Evolutionary conservation across 2,888 invertebrate species (phyloP).

Genomic region (Ormyrus labotus): DNA sequence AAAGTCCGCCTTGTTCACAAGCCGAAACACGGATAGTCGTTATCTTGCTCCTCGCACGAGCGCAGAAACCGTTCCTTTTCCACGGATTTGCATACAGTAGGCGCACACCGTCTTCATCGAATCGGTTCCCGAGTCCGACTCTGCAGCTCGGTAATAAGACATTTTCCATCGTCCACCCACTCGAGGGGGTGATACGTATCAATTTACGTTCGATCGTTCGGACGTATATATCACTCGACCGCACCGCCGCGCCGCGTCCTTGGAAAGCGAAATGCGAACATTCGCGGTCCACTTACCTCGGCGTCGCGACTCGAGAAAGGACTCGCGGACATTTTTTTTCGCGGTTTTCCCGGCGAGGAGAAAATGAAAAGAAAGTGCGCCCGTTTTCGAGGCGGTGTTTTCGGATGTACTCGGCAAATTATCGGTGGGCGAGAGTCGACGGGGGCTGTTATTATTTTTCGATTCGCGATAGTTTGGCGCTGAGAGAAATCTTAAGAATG

Average conservation of each 20-base stretch:
- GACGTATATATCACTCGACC: too few relatives aligned
- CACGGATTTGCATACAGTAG: too few relatives aligned
- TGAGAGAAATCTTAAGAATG: too few relatives aligned
- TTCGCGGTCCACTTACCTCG: constrained; percentile 45
- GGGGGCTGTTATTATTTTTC: too few relatives aligned
- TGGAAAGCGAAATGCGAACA: constrained; percentile 61
- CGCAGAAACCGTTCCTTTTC: too few relatives aligned
- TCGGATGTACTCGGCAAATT: neutral
- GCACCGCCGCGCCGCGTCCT: constrained; percentile 49
- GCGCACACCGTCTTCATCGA: too few relatives aligned
- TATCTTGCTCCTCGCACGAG: too few relatives aligned
- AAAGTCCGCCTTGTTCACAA: too few relatives aligned
- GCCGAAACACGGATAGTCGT: too few relatives aligned
- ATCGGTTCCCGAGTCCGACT: too few relatives aligned
- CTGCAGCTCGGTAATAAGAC: neutral
- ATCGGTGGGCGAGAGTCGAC: neutral
- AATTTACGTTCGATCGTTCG: constrained; percentile 38
- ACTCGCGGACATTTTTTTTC: neutral
- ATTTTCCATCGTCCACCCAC: constrained; percentile 9
- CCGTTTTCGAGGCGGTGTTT: too few relatives aligned
- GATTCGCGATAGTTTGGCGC: too few relatives aligned
- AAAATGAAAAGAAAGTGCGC: constrained; percentile 28
- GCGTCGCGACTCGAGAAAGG: neutral
- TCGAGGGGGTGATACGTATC: neutral
- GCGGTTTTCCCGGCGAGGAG: neutral